Evolutionary conservation across 2,888 invertebrate genomes (phyloP), one percentile per base, ranked within the genome.

Genomic region (Synanthedon vespiformis): DNA sequence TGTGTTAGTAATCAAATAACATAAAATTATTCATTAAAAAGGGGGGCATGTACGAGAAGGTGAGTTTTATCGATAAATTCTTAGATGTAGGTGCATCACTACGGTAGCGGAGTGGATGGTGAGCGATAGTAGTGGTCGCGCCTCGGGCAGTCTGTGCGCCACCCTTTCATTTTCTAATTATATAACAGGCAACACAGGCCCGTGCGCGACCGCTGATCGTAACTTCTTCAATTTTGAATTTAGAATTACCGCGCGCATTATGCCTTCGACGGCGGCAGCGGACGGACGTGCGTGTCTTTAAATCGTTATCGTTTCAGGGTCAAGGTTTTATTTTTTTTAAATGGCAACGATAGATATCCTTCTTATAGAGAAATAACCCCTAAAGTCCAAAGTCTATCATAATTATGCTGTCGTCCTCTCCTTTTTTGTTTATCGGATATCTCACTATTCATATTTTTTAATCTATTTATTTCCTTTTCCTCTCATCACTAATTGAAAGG

Each of bases 121-220:
- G 80, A 80, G 77, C 82, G 82, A 82, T 84, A 81, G 85, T 77
- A 80, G 81, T 82, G 82, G 68, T 74, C 70, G 74, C 68, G 83
- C 83, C 83, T 66, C 75, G 63, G 82, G 83, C 81, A 70, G 80
- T 77, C 77, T 80, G 76, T 73, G 80, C 82, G 81, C 83, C 82
- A 82, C 83, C 84, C 84, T 83, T 79, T 83, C 83, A 84, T 85
- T 84, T 84, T 85, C 84, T 84, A 84, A 85, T 84, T 85, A 84
- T 84, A 83, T 74, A 80, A 81, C 81, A 75, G 78, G 82, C 80
- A 81, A 80, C 78, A 74, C 80, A 70, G 80, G 77, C 84, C 81
- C 84, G 84, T 84, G 84, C 84, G 79, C 81, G 80, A 82, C 80
- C 70, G 72, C n/a, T 34, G 56, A 56, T 61, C 62, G 61, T 73